These are phyloP conservation scores for Lasioglossum vierecki DNA, from an alignment of 2,888 invertebrate genomes.

Conservation along the genomic window DNA sequence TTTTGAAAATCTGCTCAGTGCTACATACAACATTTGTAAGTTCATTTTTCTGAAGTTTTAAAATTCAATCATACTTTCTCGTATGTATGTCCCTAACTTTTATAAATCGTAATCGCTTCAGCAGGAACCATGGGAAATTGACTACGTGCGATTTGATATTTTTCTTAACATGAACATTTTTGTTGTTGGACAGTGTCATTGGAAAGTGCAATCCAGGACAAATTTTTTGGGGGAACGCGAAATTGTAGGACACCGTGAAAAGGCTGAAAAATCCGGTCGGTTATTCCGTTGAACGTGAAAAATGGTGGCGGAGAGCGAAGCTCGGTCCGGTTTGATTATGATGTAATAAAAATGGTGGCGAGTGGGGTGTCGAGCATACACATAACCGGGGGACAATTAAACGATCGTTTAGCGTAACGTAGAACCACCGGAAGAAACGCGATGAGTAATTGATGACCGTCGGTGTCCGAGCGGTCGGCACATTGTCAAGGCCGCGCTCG, in stretches of 20 bases:
- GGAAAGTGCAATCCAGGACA: background rate
- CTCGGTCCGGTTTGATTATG: background rate
- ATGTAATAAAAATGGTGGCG: constrained; percentile 6
- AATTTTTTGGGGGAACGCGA: background rate
- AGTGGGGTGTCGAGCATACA: background rate
- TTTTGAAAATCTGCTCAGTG: no score
- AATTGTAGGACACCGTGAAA: background rate
- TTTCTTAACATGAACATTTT: no score
- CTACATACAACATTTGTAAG: no score
- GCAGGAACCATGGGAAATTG: no score
- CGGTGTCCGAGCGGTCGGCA: constrained; percentile 22
- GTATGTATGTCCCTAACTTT: no score
- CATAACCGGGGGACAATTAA: constrained; percentile 11
- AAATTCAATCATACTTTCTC: no score
- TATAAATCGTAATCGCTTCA: no score
- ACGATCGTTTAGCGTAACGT: background rate
- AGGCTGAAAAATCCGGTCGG: background rate
- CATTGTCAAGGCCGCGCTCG: constrained; percentile 47
- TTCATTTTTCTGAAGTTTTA: no score
- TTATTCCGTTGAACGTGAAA: background rate
- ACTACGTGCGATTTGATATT: no score
- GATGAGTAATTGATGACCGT: constrained; percentile 49
- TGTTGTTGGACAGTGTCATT: no score
- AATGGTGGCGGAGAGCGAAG: background rate
- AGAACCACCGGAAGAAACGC: constrained; percentile 19